Base-by-base conservation (phyloP, 2,888 invertebrate species). In the Pseudococcus viburni region DNA sequence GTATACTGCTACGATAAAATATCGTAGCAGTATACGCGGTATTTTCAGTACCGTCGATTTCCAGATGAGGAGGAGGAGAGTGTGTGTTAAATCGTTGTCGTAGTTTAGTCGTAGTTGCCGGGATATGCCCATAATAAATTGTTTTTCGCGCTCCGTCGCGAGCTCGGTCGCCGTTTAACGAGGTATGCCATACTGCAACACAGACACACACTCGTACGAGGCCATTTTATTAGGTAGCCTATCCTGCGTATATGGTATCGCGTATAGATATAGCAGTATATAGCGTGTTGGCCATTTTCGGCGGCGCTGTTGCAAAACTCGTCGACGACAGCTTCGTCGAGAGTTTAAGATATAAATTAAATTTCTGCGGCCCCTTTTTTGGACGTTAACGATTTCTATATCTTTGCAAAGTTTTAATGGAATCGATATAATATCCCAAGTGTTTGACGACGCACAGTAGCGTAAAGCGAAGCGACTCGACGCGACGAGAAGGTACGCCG, bases 341-440 rank as follows among this genome's bases (percentile, higher is more conserved):
- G 19, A 39, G 26, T 77, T 77, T 39, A 77, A 77, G 77, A 77
- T 77, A 77, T 77, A 77, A 77, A 77, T 77, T 77, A 77, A 77
- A 77, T 77, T 77, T 77, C 77, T 77, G 77, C 39, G 77, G 64
- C 64, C 77, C 77, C 77, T 39, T 77, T 77, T 77, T 77, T 77
- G 22, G 77, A 77, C 77, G 77, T 77, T 77, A 77, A 77, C 77
- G 77, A 39, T 77, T 64, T 64, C 64, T 64, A 64, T 64, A 64
- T 64, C 77, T 77, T 39, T 39, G 77, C 77, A 22, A 77, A 77
- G 39, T 77, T 77, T 77, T 77, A 77, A 77, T 77, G 77, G 77
- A 77, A 77, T 77, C 77, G 77, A 77, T 77, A 77, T 77, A 77
- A 77, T 77, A 77, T 77, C 77, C 77, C 33, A 39, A 77, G 77